Evolutionary conservation across 2,797 vertebrate species (phyloP).

Genomic region (Platalea minor): DNA sequence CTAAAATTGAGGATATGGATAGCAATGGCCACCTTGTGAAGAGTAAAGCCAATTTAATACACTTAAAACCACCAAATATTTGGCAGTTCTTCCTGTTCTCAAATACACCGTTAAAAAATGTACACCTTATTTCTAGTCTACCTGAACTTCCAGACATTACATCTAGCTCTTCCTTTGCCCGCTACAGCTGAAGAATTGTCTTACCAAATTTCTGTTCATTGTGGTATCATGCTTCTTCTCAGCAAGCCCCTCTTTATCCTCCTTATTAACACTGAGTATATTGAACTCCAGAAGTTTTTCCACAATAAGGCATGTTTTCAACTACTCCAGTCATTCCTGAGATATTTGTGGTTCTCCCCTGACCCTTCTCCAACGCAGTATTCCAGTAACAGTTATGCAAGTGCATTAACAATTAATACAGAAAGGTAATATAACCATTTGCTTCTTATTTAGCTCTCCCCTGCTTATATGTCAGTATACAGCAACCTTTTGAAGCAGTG

Average conservation of each 20-base stretch:
- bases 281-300: conserved; percentile 27
- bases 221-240: neutral
- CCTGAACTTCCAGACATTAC: neutral
- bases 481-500: neutral
- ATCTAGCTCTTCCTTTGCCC: neutral
- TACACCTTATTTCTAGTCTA: neutral
- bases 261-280: neutral
- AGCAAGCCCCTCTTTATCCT: neutral
- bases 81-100: neutral
- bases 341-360: conserved; percentile 25
- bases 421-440: neutral
- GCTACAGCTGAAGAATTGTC: neutral
- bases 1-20: neutral
- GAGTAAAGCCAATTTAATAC: neutral
- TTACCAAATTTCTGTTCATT: neutral
- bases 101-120: neutral
- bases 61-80: neutral
- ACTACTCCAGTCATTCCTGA: conserved; percentile 25
- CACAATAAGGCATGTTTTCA: conserved; percentile 32
- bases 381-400: conserved; percentile 15
- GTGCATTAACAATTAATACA: neutral
- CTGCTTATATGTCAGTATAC: neutral
- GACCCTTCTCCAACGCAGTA: neutral
- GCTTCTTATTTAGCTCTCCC: neutral
- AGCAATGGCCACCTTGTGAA: neutral